Base-by-base conservation (phyloP, 2,888 invertebrate species). In the Tortrix viridana region DNA sequence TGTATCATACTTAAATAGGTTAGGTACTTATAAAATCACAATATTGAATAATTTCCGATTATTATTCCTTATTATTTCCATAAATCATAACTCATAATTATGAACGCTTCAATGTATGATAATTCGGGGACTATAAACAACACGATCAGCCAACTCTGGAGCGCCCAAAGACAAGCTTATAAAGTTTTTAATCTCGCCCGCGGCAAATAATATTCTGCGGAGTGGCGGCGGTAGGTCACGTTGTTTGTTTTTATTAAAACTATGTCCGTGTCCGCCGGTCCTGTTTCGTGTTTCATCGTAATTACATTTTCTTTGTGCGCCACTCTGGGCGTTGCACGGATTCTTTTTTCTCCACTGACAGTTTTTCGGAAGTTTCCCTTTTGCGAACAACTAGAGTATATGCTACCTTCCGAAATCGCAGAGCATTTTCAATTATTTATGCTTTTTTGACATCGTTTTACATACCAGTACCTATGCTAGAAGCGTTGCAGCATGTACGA, bases 221-320 rank as follows among this genome's bases (percentile, higher is more conserved):
- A 23, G 23, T 23, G 23, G 37, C 49, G 41, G 26, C 41, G 9
- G 23, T 12, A 32, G 61, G 61, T 43, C 59, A 50, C 59, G 44
- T 26, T 46, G 56, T 55, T 47, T 67, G 64, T 70, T 69, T 73
- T 74, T 75, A 69, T 73, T 66, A 71, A 74, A 76, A 74, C 75
- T 74, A 71, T 60, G 61, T 64, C 67, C 67, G 69, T 67, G 70
- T 70, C 67, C 68, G 37, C 37, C 60, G 67, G 19, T 60, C 67
- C 60, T 65, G 62, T 62, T 67, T 70, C 70, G 71, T 75, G 75
- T 75, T 74, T 75, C 74, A 72, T 66, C 67, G 71, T 79, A 77
- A 78, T 78, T 76, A 75, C 77, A 74, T 78, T 78, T 78, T 75
- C 79, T 76, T 76, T 79, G 77, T 73, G 67, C 68, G 59, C 57